A percentile compares a stretch with the other conserved stretches of the same genome.
phyloP scores from a whole-genome alignment of 2,797 vertebrate species.

The Erethizon dorsatum region DNA sequence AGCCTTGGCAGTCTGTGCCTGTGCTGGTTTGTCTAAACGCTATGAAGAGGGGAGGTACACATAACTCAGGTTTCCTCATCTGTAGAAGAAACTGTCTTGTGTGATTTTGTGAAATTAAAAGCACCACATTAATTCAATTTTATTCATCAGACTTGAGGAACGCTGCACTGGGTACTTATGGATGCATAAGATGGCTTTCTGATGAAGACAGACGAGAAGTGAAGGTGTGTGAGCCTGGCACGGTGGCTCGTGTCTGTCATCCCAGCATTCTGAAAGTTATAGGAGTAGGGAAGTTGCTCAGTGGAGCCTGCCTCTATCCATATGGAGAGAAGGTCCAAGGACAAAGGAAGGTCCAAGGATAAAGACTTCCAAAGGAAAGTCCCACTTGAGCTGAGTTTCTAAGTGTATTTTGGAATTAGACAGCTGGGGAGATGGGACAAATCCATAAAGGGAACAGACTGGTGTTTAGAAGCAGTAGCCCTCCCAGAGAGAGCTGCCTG shows the following conservation, averaged over 20 bases:
- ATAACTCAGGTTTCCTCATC: background rate
- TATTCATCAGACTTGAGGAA: background rate
- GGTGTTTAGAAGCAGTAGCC: background rate
- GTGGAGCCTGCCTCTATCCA: background rate
- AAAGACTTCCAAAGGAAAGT: background rate
- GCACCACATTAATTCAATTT: background rate
- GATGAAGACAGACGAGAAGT: background rate
- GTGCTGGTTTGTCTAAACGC: background rate
- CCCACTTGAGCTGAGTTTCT: background rate
- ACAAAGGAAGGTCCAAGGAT: background rate
- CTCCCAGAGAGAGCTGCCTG: background rate
- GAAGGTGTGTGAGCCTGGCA: background rate
- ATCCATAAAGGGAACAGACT: background rate
- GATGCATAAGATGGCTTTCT: background rate
- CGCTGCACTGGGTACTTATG: background rate
- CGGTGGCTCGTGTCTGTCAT: background rate
- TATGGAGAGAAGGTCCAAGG: background rate
- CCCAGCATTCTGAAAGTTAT: background rate
- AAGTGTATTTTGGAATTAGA: background rate
- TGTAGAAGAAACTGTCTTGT: background rate
- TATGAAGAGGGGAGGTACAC: background rate
- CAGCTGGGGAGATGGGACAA: background rate
- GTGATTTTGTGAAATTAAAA: constrained; percentile 45
- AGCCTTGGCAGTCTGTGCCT: background rate
- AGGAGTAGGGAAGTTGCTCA: background rate